Base-by-base conservation (phyloP, 2,113 vertebrate genomes). In the Callionymus lyra region DNA sequence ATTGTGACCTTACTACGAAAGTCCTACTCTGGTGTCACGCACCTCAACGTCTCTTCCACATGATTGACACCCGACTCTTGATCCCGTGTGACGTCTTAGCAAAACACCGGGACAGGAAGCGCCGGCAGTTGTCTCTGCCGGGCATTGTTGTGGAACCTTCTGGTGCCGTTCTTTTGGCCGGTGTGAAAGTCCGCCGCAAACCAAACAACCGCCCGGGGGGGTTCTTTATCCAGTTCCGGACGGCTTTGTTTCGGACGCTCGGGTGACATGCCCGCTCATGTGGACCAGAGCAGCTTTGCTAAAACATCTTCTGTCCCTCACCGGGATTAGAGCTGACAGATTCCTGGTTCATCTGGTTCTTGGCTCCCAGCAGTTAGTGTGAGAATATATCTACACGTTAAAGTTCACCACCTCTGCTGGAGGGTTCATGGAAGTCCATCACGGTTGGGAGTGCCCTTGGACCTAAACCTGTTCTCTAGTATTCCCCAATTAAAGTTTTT, bases 61-160 rank as follows among this genome's bases (percentile, higher is more conserved):
- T 61, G 69, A 46, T 31, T 11, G 40, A 53, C 59, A 69, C 53
- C 68, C 43, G 59, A 62, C 47, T 54, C 67, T 72, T 86, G 56
- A 82, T 84, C 16, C 62, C 71, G 43, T 44, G 55, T 70, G 77
- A 86, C 59, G 67, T 78, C 79, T 84, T 78, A 64, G 37, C 80
- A 76, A 68, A 44, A 62, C 76, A 67, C 14, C 14, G 44, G 56
- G 41, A 61, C 68, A 72, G 74, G 74, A 80, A 77, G 41, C 41
- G 62, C 77, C 38, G n/a, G 58, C 5, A 60, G 70, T 57, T 53
- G 36, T 55, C 74, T 59, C 38, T 77, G 74, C 67, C 37, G 46
- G n/a, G 53, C 82, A 81, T 81, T 87, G 85, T 85, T 70, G 70
- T 16, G 14, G 59, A 83, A 87, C 85, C 70, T 82, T 74, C 67